Base-by-base conservation (phyloP, 2,888 invertebrate genomes). In the Halictus quadricinctus region DNA sequence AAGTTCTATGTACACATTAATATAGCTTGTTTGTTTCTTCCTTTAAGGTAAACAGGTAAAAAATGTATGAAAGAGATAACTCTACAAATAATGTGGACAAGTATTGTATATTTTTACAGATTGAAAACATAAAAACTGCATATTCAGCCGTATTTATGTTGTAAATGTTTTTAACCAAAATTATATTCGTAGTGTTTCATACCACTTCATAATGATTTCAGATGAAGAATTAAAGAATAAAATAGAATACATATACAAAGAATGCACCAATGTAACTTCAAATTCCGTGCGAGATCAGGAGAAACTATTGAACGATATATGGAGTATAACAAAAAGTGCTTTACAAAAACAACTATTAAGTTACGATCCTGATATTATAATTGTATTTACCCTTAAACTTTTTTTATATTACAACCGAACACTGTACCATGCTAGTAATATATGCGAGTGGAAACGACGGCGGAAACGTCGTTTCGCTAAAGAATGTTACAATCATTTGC, bases 401-500 rank as follows among this genome's bases (percentile, higher is more conserved):
- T 76, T 93, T 4, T 86, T 91, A 1, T 58, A 91, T 41, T 93
- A 90, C 46, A 87, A 91, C 80, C 88, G 91, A 21, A 79, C 66
- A 70, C 72, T 85, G 10, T 80, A 80, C 76, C 43, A 84, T 7
- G 72, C 72, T 6, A 76, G 78, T 18, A 75, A 77, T 6, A 15
- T 85, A 3, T 92, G 92, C 46, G 85, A 88, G 25, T 93, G 92
- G 90, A 92, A 91, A 79, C 88, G 87, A 21, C 85, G 87, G 7
- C 89, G 88, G 10, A 91, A 90, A 77, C 88, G 91, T 64, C 84
- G 88, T 50, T 21, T 87, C 4, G 91, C 92, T 0, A 90, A 84
- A 74, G 72, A 90, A 13, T 93, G 92, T 83, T 94, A 93, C 48
- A 79, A 83, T 15, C 79, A 87, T n/a, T 79, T 94, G 29, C 46